A percentile compares a stretch with the other conserved stretches of the same genome.
These are phyloP conservation scores for Thunnus maccoyii DNA, from an alignment of 2,113 vertebrate genomes.

Conservation along the genomic window DNA sequence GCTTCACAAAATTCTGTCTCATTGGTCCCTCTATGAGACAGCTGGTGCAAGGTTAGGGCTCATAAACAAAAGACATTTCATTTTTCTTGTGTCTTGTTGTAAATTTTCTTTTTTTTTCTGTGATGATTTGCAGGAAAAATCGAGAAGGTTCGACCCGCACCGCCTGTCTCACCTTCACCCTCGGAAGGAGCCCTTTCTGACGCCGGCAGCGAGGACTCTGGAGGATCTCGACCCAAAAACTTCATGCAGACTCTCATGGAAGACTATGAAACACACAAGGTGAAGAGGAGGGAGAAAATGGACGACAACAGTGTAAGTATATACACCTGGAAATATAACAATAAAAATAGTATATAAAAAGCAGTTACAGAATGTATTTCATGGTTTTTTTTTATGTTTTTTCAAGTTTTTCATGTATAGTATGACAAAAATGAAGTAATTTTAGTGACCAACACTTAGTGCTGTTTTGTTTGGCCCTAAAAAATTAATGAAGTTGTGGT, in stretches of 20 bases:
- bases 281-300: constrained; percentile 93
- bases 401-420: too few species aligned
- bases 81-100: too few species aligned
- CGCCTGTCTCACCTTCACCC: constrained; percentile 90
- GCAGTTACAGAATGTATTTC: too few species aligned
- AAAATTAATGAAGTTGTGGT: neutral
- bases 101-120: neutral
- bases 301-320: constrained; percentile 96
- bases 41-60: neutral
- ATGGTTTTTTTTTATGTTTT: too few species aligned
- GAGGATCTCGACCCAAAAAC: constrained; percentile 92
- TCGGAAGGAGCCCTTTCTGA: constrained; percentile 90
- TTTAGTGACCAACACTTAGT: neutral
- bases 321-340: neutral
- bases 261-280: constrained; percentile 97
- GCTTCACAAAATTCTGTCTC: neutral
- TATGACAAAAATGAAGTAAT: too few species aligned
- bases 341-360: too few species aligned
- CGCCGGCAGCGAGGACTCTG: constrained; percentile 87
- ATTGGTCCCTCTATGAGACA: neutral
- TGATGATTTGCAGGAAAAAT: constrained; percentile 91
- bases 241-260: constrained; percentile 99
- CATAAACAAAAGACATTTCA: too few species aligned
- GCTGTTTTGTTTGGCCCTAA: neutral
- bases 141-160: constrained; percentile 90